phyloP scores from a whole-genome alignment of 2,888 invertebrate genomes.

The Clivina fossor region DNA sequence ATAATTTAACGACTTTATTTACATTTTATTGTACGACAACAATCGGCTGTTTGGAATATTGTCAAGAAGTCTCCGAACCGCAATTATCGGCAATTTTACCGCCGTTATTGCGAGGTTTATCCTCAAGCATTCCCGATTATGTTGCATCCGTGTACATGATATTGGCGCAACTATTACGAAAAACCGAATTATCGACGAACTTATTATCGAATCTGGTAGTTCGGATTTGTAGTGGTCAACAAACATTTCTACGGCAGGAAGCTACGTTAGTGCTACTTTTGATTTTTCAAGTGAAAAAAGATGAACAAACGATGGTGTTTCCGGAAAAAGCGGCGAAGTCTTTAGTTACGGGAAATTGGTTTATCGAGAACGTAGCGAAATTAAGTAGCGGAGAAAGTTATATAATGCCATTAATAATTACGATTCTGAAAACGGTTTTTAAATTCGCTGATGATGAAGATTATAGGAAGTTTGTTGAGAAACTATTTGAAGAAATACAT shows the following conservation, averaged over 20 bases:
- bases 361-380: conserved; percentile 56
- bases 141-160: conserved; percentile 75
- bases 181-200: conserved; percentile 60
- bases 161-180: conserved; percentile 67
- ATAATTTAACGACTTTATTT: conserved; percentile 68
- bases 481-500: conserved; percentile 62
- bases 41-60: conserved; percentile 68
- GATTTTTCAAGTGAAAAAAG: conserved; percentile 67
- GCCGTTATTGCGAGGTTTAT: conserved; percentile 69
- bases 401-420: conserved; percentile 60
- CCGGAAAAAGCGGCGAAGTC: conserved; percentile 58
- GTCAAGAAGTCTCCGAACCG: conserved; percentile 60
- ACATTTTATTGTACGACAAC: conserved; percentile 79
- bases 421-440: conserved; percentile 60
- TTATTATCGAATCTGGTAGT: conserved; percentile 63
- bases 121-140: conserved; percentile 68
- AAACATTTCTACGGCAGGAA: conserved; percentile 61
- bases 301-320: conserved; percentile 55
- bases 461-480: conserved; percentile 59
- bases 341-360: conserved; percentile 55
- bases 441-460: conserved; percentile 53
- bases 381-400: conserved; percentile 60
- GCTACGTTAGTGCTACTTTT: conserved; percentile 67
- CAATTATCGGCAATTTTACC: conserved; percentile 72
- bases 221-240: conserved; percentile 58